Evolutionary conservation across 2,888 invertebrate genomes (phyloP), one percentile per base, ranked within the genome.

Genomic region (Clitarchus hookeri): DNA sequence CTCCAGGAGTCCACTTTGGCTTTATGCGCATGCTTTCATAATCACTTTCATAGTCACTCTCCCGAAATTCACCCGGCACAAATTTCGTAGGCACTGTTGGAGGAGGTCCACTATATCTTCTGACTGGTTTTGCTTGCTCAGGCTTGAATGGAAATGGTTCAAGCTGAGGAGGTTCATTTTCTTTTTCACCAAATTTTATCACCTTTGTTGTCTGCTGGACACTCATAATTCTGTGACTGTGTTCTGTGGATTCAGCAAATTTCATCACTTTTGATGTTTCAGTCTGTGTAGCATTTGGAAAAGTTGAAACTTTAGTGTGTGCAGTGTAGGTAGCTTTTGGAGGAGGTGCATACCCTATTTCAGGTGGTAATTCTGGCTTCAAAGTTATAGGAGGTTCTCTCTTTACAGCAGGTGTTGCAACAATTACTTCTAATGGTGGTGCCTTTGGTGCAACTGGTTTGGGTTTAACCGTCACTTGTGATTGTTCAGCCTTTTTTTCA

Each of bases 41-140:
- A 89, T 95, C 95, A 90, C 95, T 95, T 89, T 95, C 95, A 89
- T 95, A 95, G 89, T 95, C 95, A 85, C 94, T 95, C 89, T 95
- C 95, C 25, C 93, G 92, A 88, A 94, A 94, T 87, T 94, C 94
- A 19, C 95, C 95, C 11, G 93, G 94, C 27, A 94, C 90, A 89
- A 95, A 95, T 90, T 94, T 95, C 8, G 92, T 94, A 3, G 95
- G 95, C 6, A 92, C 94, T 0, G 94, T 93, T 86, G 89, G 89
- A 9, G 89, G 85, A 54, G 93, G 93, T 27, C 91, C 90, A 84
- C 91, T 90, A 84, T 90, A 90, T n/a, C 91, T 90, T 85, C 89
- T 89, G 86, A 90, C 89, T 0, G 91, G 91, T 87, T 90, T 91
- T 12, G 90, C 91, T 23, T 92, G 91, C 26, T 93, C 92, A 19